phyloP scores from a whole-genome alignment of 1,140 invertebrate species.

The Nymphalis io region DNA sequence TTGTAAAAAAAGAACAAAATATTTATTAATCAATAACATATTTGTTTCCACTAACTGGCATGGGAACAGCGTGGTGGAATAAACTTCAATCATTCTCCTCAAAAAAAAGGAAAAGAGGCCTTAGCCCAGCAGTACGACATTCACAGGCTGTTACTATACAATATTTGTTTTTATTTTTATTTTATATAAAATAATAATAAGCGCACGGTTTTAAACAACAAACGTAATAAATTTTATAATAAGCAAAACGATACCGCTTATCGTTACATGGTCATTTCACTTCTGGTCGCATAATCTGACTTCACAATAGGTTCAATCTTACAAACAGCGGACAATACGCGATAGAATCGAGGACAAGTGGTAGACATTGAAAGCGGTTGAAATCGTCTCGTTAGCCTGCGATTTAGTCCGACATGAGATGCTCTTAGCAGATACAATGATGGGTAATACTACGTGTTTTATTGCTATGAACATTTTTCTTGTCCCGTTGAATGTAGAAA shows the following conservation, averaged over 20 bases:
- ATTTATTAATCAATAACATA: no score
- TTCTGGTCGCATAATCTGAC: conserved; percentile 2
- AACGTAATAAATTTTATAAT: not conserved
- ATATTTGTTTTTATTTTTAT: no score
- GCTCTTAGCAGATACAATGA: conserved; percentile 22
- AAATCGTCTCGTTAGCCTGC: conserved; percentile 26
- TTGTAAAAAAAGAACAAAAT: no score
- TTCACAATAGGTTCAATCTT: conserved; percentile 24
- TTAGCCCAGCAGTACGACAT: no score
- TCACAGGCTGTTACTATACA: no score
- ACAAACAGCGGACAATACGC: conserved; percentile 5
- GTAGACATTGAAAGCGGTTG: conserved; percentile 18
- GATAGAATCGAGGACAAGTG: conserved; percentile 1
- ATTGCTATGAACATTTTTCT: conserved; percentile 22
- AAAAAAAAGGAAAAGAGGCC: no score
- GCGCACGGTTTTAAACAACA: not conserved
- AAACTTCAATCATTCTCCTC: no score
- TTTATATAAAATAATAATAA: not conserved
- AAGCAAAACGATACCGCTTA: not conserved
- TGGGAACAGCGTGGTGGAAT: no score
- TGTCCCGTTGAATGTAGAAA: not conserved
- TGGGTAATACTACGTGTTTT: conserved; percentile 10
- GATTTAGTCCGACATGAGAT: conserved; percentile 33
- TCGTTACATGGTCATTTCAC: conserved; percentile 20
- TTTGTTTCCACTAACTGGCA: no score